phyloP scores from a whole-genome alignment of 2,797 vertebrate genomes.

The Columba guinea region DNA sequence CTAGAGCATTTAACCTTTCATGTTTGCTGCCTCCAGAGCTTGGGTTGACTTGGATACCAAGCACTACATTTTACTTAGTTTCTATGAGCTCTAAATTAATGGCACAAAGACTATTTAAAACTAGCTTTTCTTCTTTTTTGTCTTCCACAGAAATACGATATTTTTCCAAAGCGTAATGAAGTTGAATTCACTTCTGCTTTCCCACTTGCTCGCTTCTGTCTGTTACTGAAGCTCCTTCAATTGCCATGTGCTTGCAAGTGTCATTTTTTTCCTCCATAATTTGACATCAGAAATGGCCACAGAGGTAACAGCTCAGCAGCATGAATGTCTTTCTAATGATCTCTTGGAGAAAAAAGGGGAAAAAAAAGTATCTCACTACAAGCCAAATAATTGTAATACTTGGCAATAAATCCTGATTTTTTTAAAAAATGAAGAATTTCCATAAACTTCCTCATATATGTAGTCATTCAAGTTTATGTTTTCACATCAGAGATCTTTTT shows the following conservation, averaged over 20 bases:
- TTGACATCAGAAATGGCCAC: constrained; percentile 65
- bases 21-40: constrained; percentile 61
- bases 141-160: not conserved
- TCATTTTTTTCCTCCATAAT: constrained; percentile 68
- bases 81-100: constrained; percentile 46
- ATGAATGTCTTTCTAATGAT: constrained; percentile 66
- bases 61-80: constrained; percentile 60
- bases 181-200: constrained; percentile 66
- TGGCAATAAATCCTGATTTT: constrained; percentile 14
- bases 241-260: not conserved
- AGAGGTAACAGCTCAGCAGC: constrained; percentile 55
- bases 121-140: constrained; percentile 10
- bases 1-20: constrained; percentile 74
- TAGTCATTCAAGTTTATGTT: constrained; percentile 22
- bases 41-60: constrained; percentile 54
- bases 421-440: not conserved
- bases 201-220: constrained; percentile 19
- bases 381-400: constrained; percentile 59
- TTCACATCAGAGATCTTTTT: not conserved
- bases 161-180: constrained; percentile 53
- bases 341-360: not conserved
- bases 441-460: constrained; percentile 17
- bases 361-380: not conserved
- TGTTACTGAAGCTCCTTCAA: constrained; percentile 27
- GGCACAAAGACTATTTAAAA: constrained; percentile 52